These are phyloP conservation scores for Spodoptera littoralis DNA, from an alignment of 2,888 invertebrate genomes.

Conservation along the genomic window DNA sequence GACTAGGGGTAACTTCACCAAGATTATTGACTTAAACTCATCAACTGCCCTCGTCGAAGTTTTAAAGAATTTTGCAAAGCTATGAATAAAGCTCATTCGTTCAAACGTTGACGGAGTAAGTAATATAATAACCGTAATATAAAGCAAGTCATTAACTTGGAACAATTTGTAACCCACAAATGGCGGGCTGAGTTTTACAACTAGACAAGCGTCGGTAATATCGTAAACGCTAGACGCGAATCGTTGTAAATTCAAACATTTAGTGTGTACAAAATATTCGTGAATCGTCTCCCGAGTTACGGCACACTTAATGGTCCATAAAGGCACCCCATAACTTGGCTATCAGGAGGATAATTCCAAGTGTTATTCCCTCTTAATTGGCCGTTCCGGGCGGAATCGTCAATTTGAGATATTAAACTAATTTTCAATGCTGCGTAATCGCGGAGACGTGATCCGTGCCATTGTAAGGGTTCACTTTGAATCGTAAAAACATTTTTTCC, in stretches of 20 bases:
- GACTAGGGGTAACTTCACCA: constrained; percentile 35
- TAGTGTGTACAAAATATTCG: constrained; percentile 69
- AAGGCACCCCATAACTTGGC: constrained; percentile 87
- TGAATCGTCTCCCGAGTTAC: constrained; percentile 70
- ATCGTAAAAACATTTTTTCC: constrained; percentile 56
- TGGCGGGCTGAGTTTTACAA: constrained; percentile 44
- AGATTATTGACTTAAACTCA: constrained; percentile 45
- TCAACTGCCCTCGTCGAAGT: constrained; percentile 31
- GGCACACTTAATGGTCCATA: constrained; percentile 82
- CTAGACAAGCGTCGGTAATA: constrained; percentile 39
- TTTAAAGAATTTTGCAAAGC: constrained; percentile 39
- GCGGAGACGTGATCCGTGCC: constrained; percentile 76
- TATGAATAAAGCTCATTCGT: constrained; percentile 29
- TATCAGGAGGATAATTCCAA: constrained; percentile 83
- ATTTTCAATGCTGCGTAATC: constrained; percentile 87
- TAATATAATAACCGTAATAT: constrained; percentile 58
- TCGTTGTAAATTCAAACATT: constrained; percentile 67
- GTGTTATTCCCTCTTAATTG: constrained; percentile 88
- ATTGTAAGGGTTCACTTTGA: constrained; percentile 68
- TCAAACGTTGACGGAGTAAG: constrained; percentile 19
- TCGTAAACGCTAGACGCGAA: constrained; percentile 52
- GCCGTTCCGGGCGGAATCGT: constrained; percentile 86
- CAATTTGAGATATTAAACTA: constrained; percentile 89
- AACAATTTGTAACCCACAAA: constrained; percentile 50
- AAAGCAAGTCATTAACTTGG: constrained; percentile 52